Conservation (phyloP, 2,888 invertebrate species). For the Nomada ferruginata region DNA sequence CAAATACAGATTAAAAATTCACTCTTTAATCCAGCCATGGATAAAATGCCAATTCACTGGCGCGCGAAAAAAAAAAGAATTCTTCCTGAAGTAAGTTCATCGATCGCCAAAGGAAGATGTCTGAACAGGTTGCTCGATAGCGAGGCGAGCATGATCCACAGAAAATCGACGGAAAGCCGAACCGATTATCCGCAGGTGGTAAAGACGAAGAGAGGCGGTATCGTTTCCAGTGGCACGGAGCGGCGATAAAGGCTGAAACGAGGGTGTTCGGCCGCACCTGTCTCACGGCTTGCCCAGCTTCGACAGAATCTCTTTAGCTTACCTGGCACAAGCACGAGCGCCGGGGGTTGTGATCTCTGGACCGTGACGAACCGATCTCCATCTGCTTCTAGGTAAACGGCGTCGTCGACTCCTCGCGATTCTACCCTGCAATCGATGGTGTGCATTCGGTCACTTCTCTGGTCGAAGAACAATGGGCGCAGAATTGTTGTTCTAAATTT, state of each 20-base stretch:
- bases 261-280: slow-evolving; percentile 77
- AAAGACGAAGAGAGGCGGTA: slow-evolving; percentile 54
- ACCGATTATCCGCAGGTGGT: slow-evolving; percentile 60
- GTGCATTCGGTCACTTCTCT: slow-evolving; percentile 21
- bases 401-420: slow-evolving; percentile 30
- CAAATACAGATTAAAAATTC: neutral
- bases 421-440: slow-evolving; percentile 49
- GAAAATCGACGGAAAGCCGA: slow-evolving; percentile 28
- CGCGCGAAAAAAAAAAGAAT: neutral
- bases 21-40: neutral
- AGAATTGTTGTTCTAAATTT: neutral
- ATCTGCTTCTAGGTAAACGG: slow-evolving; percentile 58
- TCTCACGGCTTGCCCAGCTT: slow-evolving; percentile 71
- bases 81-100: neutral
- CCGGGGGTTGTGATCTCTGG: slow-evolving; percentile 66
- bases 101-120: neutral
- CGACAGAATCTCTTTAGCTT: slow-evolving; percentile 51
- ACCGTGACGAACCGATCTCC: slow-evolving; percentile 60
- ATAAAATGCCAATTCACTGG: slow-evolving; percentile 18
- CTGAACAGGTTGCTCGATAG: neutral
- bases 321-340: slow-evolving; percentile 44
- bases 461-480: slow-evolving; percentile 22
- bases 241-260: slow-evolving; percentile 50
- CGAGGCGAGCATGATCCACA: slow-evolving; percentile 1
- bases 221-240: slow-evolving; percentile 40